Base-by-base conservation (phyloP, 2,888 invertebrate genomes). In the Muscina levida region DNA sequence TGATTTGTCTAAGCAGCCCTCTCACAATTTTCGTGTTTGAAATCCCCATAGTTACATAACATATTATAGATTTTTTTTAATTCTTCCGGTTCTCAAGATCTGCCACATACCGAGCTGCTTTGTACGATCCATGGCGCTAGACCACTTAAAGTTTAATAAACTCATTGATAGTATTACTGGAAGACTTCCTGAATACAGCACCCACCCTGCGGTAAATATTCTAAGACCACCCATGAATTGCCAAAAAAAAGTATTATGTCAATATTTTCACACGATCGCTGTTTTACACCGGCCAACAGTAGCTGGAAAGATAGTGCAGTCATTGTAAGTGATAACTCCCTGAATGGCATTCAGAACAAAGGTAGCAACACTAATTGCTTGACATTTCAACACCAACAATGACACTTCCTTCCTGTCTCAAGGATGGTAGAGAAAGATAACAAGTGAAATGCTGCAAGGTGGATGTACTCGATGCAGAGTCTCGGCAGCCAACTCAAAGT, bases 391-490 rank as follows among this genome's bases (percentile, higher is more conserved):
- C 6, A 13, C 3, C 17, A 19, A 19, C 17, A 39, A 13, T 70
- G 71, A 67, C 73, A 77, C 68, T 77, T 81, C 81, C 81, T 81
- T 81, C 81, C 81, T 81, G 77, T 70, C 68, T 26, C 22, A 57
- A 42, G 44, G 5, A 24, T 22, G n/a, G 13, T 42, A 37, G 2
- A 4, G 17, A 31, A 46, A 65, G 24, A 37, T 70, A 57, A 37
- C 24, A 42, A 17, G 17, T 53, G 53, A 53, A 57, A 46, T 59
- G 57, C 15, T 13, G 72, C 67, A 65, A 39, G 72, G 56, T 68
- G 65, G 46, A 51, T 62, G 51, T 26, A 10, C 44, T 65, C 72
- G 13, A 31, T 53, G 8, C 4, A 13, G 19, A 26, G 6, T 6
- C 10, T 46, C 22, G 56, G 31, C 4, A 67, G 8, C 19, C 24